Evolutionary conservation across 2,797 vertebrate species (phyloP), one percentile per base, ranked within the genome.

Genomic region (Vespertilio murinus): DNA sequence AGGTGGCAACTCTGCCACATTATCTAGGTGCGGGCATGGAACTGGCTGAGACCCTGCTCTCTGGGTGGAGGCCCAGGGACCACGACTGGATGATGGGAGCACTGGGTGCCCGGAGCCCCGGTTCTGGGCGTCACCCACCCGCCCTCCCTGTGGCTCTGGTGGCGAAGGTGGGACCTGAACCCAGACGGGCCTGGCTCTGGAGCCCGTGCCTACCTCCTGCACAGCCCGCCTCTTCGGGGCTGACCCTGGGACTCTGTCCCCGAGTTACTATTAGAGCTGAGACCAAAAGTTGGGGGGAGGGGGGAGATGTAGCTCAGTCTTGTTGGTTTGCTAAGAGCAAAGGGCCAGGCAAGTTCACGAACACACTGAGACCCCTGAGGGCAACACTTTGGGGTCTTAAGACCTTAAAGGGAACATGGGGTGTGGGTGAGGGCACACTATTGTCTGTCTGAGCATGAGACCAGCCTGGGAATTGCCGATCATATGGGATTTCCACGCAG

Each of bases 151-250:
- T 16, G 12, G 28, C 56, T 45, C 38, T 56, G 30, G 47, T n/a
- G 45, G 54, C 35, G 20, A 11, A 73, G 18, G 35, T 10, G 33
- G 45, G 47, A 33, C 25, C 9, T 12, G 69, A 54, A 18, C 59
- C 35, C 42, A 79, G 47, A 30, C 56, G n/a, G 45, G n/a, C 35
- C 30, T 52, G 52, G 18, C 18, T 52, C 73, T 30, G 16, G 25
- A 25, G 1, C 33, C 40, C 30, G 74, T 23, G 17, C 2, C 0
- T 7, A 28, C 2, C 56, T 23, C 10, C 18, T 2, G 45, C 6
- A 1, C 1, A 1, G 2, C 20, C 18, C 0, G 18, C 42, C 17
- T 35, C 38, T 40, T 11, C 1, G 10, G 11, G 22, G 61, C 2
- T 54, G 9, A 17, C 6, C 33, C 4, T 3, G 10, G 14, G 9